Evolutionary conservation across 2,113 vertebrate genomes (phyloP).

Genomic region (Callocephalon fimbriatum): DNA sequence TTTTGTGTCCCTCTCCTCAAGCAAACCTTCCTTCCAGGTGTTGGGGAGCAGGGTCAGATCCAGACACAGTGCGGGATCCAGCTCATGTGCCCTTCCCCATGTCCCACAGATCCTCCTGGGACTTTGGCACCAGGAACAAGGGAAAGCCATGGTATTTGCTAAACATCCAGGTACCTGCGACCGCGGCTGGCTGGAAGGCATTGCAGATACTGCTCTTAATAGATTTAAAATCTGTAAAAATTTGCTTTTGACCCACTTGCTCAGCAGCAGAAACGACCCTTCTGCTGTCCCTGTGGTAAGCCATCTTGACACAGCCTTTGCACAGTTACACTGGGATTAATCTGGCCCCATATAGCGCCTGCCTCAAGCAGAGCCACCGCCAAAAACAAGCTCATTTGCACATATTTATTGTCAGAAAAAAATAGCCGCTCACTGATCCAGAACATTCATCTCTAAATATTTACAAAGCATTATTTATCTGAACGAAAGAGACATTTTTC

Average conservation of each 20-base stretch:
- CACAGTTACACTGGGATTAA: rapidly evolving
- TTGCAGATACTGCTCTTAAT: neutral
- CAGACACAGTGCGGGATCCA: rapidly evolving
- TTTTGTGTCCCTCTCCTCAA: neutral
- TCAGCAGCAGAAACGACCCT: neutral
- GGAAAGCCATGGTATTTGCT: neutral
- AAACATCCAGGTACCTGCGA: neutral
- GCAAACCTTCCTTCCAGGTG: neutral
- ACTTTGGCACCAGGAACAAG: rapidly evolving
- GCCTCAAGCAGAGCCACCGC: neutral
- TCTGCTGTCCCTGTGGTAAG: neutral
- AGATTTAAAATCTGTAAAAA: neutral
- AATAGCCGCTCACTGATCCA: conserved; percentile 52
- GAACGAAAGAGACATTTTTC: conserved; percentile 71
- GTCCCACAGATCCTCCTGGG: neutral
- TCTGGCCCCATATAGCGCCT: neutral
- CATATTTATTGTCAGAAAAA: conserved; percentile 50
- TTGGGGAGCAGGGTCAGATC: neutral
- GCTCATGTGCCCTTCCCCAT: neutral
- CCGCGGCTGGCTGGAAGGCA: neutral
- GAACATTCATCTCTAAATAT: conserved; percentile 77
- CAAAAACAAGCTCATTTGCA: conserved; percentile 42
- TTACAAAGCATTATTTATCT: conserved; percentile 77
- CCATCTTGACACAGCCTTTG: neutral
- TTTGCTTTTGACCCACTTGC: neutral